These are phyloP conservation scores for Leptonema lineaticorne DNA, from an alignment of 1,140 invertebrate species.

Conservation along the genomic window DNA sequence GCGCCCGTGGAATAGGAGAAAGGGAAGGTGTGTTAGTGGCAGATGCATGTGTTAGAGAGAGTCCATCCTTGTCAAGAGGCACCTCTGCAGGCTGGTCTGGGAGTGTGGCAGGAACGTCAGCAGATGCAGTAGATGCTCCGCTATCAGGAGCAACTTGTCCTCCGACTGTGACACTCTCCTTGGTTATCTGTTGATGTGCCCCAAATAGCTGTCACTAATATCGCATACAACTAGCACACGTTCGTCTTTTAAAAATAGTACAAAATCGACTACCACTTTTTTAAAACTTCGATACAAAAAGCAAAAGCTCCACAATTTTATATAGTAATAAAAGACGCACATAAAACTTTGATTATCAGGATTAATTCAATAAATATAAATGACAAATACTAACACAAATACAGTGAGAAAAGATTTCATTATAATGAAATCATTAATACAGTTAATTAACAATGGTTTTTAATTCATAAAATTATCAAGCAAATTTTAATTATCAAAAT, in stretches of 20 bases:
- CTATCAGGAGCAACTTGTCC: conserved; percentile 38
- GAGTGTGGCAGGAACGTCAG: conserved; percentile 45
- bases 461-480: no score
- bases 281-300: conserved; percentile 27
- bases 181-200: conserved; percentile 60
- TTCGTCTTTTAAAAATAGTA: conserved; percentile 31
- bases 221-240: conserved; percentile 37
- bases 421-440: no score
- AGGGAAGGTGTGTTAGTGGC: conserved; percentile 42
- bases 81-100: conserved; percentile 43
- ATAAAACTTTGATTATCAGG: no score
- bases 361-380: no score
- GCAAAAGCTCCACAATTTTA: no score
- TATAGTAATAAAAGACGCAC: no score
- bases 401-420: no score
- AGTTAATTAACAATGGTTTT: no score
- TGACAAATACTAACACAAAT: no score
- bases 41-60: conserved; percentile 37
- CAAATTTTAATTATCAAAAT: no score
- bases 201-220: conserved; percentile 41
- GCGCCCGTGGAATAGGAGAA: conserved; percentile 37
- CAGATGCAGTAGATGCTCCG: conserved; percentile 39
- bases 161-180: conserved; percentile 57
- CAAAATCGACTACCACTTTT: conserved; percentile 11
- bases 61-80: conserved; percentile 40